Evolutionary conservation across 2,888 invertebrate species (phyloP).

Genomic region (Clivina fossor): DNA sequence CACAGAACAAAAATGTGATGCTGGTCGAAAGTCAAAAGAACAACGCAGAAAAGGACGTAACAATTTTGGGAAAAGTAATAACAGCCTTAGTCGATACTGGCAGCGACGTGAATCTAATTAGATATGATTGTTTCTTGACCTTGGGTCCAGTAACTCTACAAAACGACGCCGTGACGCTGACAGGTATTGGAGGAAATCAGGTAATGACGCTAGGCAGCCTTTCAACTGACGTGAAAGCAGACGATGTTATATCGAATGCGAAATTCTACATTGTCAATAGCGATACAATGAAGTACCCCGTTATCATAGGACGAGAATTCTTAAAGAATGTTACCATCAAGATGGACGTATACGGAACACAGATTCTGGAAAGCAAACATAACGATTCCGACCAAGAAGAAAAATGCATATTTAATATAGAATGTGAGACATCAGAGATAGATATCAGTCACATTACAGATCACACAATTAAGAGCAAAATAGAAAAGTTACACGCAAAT

Average conservation of each 20-base stretch:
- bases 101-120: slow-evolving; percentile 23
- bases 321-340: slow-evolving; percentile 1
- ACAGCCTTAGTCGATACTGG: slow-evolving; percentile 32
- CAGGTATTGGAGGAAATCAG: slow-evolving; percentile 13
- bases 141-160: slow-evolving; percentile 1
- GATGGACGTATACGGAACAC: not conserved
- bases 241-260: slow-evolving; percentile 9
- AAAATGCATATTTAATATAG: too few relatives aligned
- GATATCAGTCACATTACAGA: too few relatives aligned
- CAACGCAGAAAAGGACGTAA: slow-evolving; percentile 10
- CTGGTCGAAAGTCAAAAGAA: slow-evolving; percentile 1
- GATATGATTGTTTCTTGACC: not conserved
- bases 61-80: not conserved
- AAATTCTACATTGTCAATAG: slow-evolving; percentile 26
- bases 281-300: slow-evolving; percentile 19
- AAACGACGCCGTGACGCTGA: slow-evolving; percentile 15
- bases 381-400: too few relatives aligned
- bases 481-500: too few relatives aligned
- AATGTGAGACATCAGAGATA: too few relatives aligned
- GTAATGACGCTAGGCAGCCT: slow-evolving; percentile 26
- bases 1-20: not conserved
- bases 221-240: not conserved
- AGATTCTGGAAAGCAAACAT: too few relatives aligned
- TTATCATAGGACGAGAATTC: slow-evolving; percentile 29
- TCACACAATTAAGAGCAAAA: too few relatives aligned